These are phyloP conservation scores for Oplegnathus fasciatus DNA, from an alignment of 2,113 vertebrate genomes.

Conservation along the genomic window DNA sequence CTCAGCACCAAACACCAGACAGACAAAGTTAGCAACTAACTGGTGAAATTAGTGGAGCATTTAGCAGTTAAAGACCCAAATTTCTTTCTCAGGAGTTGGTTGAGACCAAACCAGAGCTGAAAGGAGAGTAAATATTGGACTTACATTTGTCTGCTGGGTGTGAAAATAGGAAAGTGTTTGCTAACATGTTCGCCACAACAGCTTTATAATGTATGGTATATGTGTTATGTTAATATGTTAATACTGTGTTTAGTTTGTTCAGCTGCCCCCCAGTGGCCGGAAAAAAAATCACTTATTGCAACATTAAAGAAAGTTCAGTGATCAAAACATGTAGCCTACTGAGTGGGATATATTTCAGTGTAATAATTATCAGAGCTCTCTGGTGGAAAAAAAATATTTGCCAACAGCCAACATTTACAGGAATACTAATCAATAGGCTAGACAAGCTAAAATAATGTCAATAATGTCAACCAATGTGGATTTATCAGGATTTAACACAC, in stretches of 20 bases:
- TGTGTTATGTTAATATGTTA: not conserved
- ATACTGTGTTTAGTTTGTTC: not conserved
- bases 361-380: no score
- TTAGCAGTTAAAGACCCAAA: not conserved
- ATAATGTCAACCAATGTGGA: no score
- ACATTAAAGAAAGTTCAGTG: not conserved
- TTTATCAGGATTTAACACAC: no score
- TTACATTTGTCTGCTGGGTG: not conserved
- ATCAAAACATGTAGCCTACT: not conserved
- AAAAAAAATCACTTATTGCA: not conserved
- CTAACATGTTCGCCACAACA: no score
- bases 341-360: no score
- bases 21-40: not conserved
- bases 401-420: no score
- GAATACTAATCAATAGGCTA: no score
- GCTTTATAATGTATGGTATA: not conserved
- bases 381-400: no score
- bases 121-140: no score
- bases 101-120: no score
- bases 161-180: not conserved
- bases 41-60: not conserved
- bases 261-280: not conserved
- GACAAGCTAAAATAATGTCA: no score
- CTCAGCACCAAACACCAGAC: not conserved
- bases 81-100: not conserved